These are phyloP conservation scores for Caenorhabditis afra DNA, from an alignment of 2,888 invertebrate genomes.

Conservation along the genomic window DNA sequence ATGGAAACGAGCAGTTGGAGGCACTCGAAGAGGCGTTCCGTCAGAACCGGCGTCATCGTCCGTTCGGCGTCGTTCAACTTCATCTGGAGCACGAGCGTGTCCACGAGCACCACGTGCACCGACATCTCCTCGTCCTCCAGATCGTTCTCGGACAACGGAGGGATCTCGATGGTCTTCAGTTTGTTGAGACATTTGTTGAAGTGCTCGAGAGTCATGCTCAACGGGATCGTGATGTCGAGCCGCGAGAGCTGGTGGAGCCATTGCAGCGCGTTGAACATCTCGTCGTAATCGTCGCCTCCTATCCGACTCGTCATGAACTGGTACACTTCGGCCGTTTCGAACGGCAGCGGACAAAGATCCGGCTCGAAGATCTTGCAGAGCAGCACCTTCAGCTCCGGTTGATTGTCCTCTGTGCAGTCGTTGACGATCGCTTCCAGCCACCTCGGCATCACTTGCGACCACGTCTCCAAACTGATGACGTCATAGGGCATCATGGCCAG, in stretches of 20 bases:
- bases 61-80: constrained; percentile 89
- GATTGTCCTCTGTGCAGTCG: constrained; percentile 81
- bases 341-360: constrained; percentile 94
- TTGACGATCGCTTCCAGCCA: constrained; percentile 86
- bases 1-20: constrained; percentile 70
- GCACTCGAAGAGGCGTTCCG: constrained; percentile 73
- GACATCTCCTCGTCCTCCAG: constrained; percentile 76
- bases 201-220: constrained; percentile 82
- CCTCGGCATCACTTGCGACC: constrained; percentile 98
- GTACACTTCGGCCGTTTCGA: constrained; percentile 95
- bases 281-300: constrained; percentile 81
- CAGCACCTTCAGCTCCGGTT: constrained; percentile 89
- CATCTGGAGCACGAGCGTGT: constrained; percentile 94
- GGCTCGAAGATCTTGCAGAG: constrained; percentile 95
- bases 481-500: constrained; percentile 97
- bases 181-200: constrained; percentile 68
- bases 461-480: constrained; percentile 88
- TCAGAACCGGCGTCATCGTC: constrained; percentile 50
- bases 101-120: constrained; percentile 94
- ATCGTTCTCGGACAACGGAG: constrained; percentile 70
- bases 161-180: constrained; percentile 62
- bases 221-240: constrained; percentile 82
- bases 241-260: constrained; percentile 83
- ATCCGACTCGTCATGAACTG: constrained; percentile 93
- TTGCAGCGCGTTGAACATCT: constrained; percentile 82